phyloP scores from a whole-genome alignment of 2,113 vertebrate species.

The Podilymbus podiceps region DNA sequence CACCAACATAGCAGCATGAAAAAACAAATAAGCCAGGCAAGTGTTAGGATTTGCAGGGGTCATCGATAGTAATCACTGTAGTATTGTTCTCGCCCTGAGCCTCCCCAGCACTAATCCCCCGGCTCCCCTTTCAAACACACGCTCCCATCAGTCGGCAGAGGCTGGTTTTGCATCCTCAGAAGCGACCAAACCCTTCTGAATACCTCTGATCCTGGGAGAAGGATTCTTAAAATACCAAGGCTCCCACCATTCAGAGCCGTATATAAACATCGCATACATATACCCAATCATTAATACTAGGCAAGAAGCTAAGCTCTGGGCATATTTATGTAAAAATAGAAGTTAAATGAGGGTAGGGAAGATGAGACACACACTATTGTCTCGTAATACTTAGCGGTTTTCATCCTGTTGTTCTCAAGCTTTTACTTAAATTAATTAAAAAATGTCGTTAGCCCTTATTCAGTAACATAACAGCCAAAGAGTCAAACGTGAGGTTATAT shows the following conservation, averaged over 20 bases:
- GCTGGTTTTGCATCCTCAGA: background rate
- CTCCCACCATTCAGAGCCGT: background rate
- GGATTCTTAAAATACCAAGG: background rate
- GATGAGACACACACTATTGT: background rate
- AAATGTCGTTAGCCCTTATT: background rate
- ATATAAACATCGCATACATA: background rate
- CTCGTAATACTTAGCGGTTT: background rate
- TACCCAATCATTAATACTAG: background rate
- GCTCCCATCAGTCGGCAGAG: background rate
- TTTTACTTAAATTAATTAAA: background rate
- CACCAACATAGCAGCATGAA: conserved; percentile 44
- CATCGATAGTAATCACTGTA: conserved; percentile 2
- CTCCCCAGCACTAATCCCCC: conserved; percentile 31
- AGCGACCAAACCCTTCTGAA: background rate
- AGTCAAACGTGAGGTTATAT: background rate
- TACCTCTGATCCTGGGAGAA: background rate
- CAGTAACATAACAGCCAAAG: background rate
- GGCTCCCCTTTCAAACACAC: conserved; percentile 6
- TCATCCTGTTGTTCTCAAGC: background rate
- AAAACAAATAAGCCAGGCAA: conserved; percentile 56
- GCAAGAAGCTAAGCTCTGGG: background rate
- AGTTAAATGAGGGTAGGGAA: background rate
- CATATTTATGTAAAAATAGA: background rate
- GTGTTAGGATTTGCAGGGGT: conserved; percentile 46
- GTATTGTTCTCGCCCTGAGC: background rate